A percentile compares a stretch with the other conserved stretches of the same genome.
These are phyloP conservation scores for Helostoma temminkii DNA, from an alignment of 2,797 vertebrate species.

Conservation along the genomic window DNA sequence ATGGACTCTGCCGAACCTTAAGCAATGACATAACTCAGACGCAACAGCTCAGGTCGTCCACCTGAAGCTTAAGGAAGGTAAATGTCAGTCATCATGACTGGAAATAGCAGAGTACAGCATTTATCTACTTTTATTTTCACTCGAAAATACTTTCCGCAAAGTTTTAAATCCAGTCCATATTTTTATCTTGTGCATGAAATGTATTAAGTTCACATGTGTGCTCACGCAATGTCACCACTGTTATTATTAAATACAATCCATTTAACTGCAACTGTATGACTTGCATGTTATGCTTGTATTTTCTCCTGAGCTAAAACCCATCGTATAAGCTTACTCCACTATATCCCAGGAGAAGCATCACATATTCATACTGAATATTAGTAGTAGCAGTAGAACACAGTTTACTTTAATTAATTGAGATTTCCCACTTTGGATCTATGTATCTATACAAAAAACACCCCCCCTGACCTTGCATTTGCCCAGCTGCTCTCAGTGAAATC, in stretches of 20 bases:
- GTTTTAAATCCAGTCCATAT: not conserved
- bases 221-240: too few species aligned
- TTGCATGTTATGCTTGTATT: not conserved
- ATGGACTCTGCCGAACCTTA: slow-evolving; percentile 3
- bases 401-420: not conserved
- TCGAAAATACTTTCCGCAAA: not conserved
- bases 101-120: slow-evolving; percentile 32
- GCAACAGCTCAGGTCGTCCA: slow-evolving; percentile 4
- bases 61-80: slow-evolving; percentile 31
- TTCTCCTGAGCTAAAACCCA: not conserved
- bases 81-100: slow-evolving; percentile 21
- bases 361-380: not conserved
- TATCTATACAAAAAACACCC: slow-evolving; percentile 35
- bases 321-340: not conserved
- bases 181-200: not conserved
- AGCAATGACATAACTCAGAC: slow-evolving; percentile 39
- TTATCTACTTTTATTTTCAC: slow-evolving; percentile 16
- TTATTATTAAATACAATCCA: too few species aligned
- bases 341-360: not conserved
- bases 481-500: slow-evolving; percentile 79
- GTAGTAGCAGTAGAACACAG: not conserved
- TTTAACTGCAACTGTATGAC: too few species aligned
- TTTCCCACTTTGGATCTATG: slow-evolving; percentile 6
- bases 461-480: slow-evolving; percentile 50
- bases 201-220: too few species aligned